Percentiles rank a stretch among this genome's conserved stretches.
Conservation (phyloP, 2,888 invertebrate genomes). For the Chymomyza amoena region DNA sequence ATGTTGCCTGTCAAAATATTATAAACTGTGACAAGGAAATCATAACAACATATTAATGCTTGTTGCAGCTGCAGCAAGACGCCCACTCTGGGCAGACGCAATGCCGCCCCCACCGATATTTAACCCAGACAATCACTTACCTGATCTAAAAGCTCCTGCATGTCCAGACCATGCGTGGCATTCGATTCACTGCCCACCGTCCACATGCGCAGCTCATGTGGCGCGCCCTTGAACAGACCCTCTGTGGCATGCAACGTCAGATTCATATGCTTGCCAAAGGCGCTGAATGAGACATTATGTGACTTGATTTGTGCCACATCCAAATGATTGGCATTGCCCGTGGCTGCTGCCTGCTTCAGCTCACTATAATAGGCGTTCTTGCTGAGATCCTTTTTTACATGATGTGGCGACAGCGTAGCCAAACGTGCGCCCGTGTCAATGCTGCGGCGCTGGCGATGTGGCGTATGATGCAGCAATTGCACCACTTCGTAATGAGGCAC, state of each 20-base stretch:
- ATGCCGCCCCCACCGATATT: not conserved
- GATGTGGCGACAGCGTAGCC: slow-evolving; percentile 56
- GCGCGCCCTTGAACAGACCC: slow-evolving; percentile 85
- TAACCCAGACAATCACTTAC: slow-evolving; percentile 58
- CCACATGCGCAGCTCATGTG: slow-evolving; percentile 85
- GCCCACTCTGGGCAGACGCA: not conserved
- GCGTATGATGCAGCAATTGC: slow-evolving; percentile 84
- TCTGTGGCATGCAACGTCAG: slow-evolving; percentile 87
- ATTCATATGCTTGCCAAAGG: slow-evolving; percentile 88
- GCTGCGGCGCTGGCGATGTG: slow-evolving; percentile 70
- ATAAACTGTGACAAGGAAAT: slow-evolving; percentile 11
- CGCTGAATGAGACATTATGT: slow-evolving; percentile 86
- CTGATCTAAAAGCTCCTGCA: slow-evolving; percentile 83
- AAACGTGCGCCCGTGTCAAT: slow-evolving; percentile 61
- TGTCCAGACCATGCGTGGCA: slow-evolving; percentile 88
- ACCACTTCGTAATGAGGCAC: slow-evolving; percentile 93
- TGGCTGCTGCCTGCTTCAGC: slow-evolving; percentile 62
- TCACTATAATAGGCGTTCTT: slow-evolving; percentile 78
- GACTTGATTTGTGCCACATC: slow-evolving; percentile 68
- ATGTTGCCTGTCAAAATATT: not conserved
- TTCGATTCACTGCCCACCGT: slow-evolving; percentile 88
- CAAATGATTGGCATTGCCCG: slow-evolving; percentile 39
- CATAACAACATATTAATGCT: not conserved
- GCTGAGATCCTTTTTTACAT: slow-evolving; percentile 79
- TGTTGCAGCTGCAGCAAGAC: not conserved